Conservation (phyloP, 2,888 invertebrate species). For the Platycheirus albimanus region DNA sequence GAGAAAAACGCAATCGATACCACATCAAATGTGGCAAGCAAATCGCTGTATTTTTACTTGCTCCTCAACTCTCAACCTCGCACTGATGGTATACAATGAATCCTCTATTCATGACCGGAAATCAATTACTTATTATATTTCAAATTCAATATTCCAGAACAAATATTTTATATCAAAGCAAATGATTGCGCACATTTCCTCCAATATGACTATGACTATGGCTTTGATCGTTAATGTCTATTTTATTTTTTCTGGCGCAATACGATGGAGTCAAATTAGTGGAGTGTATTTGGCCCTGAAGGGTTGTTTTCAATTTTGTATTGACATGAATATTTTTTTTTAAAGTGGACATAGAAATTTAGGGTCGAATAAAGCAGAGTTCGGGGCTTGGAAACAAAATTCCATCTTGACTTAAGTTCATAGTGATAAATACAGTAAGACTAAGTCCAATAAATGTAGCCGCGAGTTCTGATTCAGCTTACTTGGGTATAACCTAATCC, state of each 20-base stretch:
- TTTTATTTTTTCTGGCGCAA: not conserved
- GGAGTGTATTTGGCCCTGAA: not conserved
- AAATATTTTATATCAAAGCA: constrained; percentile 69
- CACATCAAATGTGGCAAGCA: constrained; percentile 47
- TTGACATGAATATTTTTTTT: too few species aligned
- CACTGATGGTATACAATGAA: constrained; percentile 16
- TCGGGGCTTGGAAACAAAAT: too few species aligned
- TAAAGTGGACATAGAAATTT: too few species aligned
- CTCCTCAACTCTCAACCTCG: not conserved
- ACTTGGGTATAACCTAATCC: too few species aligned
- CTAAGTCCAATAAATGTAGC: too few species aligned
- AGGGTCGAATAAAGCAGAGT: too few species aligned
- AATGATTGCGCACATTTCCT: constrained; percentile 40
- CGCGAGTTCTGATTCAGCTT: too few species aligned
- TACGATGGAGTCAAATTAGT: not conserved
- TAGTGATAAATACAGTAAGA: too few species aligned
- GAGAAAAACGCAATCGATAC: constrained; percentile 44
- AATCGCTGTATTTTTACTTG: constrained; percentile 20
- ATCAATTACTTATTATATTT: constrained; percentile 72
- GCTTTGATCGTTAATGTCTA: not conserved
- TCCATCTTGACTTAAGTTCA: too few species aligned
- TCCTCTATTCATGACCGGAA: constrained; percentile 65
- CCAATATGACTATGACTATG: too few species aligned
- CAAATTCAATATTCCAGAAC: constrained; percentile 68
- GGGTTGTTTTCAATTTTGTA: too few species aligned